Percentiles rank a stretch among this genome's conserved stretches.
phyloP scores from a whole-genome alignment of 2,797 vertebrate species.

The Protonibea diacanthus region DNA sequence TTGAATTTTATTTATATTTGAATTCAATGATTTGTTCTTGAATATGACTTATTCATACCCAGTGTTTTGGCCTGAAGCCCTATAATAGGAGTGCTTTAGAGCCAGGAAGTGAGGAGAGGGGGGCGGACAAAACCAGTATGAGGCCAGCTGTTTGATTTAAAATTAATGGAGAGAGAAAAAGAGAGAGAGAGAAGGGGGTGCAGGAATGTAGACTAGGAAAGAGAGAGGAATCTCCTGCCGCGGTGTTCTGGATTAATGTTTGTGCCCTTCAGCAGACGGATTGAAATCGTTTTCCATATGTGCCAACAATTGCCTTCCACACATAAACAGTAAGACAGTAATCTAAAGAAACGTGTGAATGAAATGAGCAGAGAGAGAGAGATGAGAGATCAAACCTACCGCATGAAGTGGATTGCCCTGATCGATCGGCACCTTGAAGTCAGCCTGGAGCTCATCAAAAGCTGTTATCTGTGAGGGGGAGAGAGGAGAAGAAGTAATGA shows the following conservation, averaged over 20 bases:
- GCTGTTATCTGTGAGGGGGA: slow-evolving; percentile 91
- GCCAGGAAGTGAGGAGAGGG: slow-evolving; percentile 39
- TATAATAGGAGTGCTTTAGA: slow-evolving; percentile 30
- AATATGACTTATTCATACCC: slow-evolving; percentile 37
- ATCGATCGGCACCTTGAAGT: slow-evolving; percentile 98
- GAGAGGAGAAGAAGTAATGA: slow-evolving; percentile 50
- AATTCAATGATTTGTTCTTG: slow-evolving; percentile 18
- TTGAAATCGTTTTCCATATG: slow-evolving; percentile 1
- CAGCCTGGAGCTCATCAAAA: slow-evolving; percentile 96
- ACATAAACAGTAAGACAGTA: not conserved
- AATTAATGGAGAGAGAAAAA: slow-evolving; percentile 52
- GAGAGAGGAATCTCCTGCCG: slow-evolving; percentile 2
- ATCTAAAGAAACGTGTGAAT: slow-evolving; percentile 6
- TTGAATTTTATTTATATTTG: slow-evolving; percentile 29
- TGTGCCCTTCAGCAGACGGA: not conserved
- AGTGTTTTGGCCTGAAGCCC: slow-evolving; percentile 23
- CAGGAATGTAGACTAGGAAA: slow-evolving; percentile 1
- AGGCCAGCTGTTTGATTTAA: slow-evolving; percentile 58
- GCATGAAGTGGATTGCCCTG: slow-evolving; percentile 97
- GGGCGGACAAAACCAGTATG: slow-evolving; percentile 22
- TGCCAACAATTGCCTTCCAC: not conserved
- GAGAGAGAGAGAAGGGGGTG: not conserved
- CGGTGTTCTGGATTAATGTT: not conserved
- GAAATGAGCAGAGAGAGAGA: not conserved
- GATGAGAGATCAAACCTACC: slow-evolving; percentile 82